Evolutionary conservation across 2,888 invertebrate genomes (phyloP).

Genomic region (Belgica antarctica): DNA sequence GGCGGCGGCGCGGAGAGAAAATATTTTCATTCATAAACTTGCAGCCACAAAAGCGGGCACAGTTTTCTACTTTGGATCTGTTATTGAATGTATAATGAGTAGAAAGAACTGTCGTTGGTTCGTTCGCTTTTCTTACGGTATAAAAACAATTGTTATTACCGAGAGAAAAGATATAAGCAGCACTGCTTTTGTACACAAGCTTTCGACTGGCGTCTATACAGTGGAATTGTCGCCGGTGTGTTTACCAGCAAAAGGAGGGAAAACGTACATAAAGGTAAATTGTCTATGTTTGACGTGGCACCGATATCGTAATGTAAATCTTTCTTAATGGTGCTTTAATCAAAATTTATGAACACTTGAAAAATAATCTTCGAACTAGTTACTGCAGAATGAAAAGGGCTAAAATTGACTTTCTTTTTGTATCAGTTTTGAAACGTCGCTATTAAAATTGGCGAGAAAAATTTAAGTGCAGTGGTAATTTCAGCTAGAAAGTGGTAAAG

Average conservation of each 20-base stretch:
- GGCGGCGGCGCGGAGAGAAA: neutral
- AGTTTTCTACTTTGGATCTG: neutral
- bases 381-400: too few relatives aligned
- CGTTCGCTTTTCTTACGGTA: neutral
- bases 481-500: too few relatives aligned
- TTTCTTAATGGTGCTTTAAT: slow-evolving; percentile 6
- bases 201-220: slow-evolving; percentile 30
- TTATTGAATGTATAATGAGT: slow-evolving; percentile 24
- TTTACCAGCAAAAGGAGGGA: neutral
- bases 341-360: slow-evolving; percentile 25
- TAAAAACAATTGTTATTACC: slow-evolving; percentile 16
- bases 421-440: neutral
- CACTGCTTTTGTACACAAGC: slow-evolving; percentile 26
- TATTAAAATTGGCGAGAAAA: neutral
- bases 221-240: slow-evolving; percentile 2
- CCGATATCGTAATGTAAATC: neutral
- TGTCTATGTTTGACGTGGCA: slow-evolving; percentile 9
- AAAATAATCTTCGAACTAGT: slow-evolving; percentile 1
- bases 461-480: too few relatives aligned
- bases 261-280: neutral
- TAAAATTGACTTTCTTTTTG: neutral
- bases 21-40: neutral
- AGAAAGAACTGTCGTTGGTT: slow-evolving; percentile 6
- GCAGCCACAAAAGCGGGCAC: neutral
- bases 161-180: neutral